Evolutionary conservation across 2,113 vertebrate species (phyloP), one percentile per base, ranked within the genome.

Genomic region (Leptocoma aspasia): DNA sequence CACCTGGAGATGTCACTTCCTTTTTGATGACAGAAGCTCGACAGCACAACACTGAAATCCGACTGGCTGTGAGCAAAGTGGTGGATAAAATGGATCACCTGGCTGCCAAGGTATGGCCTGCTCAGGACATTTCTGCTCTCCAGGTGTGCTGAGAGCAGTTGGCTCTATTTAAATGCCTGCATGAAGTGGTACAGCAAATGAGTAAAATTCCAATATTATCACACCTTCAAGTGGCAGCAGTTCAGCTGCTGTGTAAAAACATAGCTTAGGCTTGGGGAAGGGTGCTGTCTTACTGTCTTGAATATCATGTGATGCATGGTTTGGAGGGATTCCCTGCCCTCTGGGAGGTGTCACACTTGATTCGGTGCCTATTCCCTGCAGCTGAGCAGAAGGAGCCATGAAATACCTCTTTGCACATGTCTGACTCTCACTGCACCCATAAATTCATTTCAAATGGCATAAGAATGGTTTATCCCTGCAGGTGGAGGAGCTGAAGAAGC

Each of bases 21-120:
- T 99, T 99, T 96, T 89, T 99, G 97, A 99, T 99, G 99, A 99
- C 99, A 0, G 99, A 99, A 89, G 98, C 99, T 35, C 98, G 99
- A n/a, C 99, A 99, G 61, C 99, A 99, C 82, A 99, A 98, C 97
- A 99, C 99, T 1, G 99, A 99, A 95, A 98, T 99, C 96, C 97
- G 99, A 20, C 93, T 99, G 96, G 98, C 99, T 4, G 98, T 99
- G 4, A 98, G 98, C 92, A 99, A 99, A 98, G 98, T 99, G 1
- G 98, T 98, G 10, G 99, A 99, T 97, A 99, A 99, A 98, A 98
- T 99, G 94, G 99, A 99, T 96, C 98, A 98, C 45, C 97, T 99
- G 89, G 90, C 98, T 92, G 98, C 98, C 42, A 99, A 99, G 99
- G 99, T 99, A 11, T 42, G 87, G 35, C 23, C 49, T 33, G 17